phyloP scores from a whole-genome alignment of 2,888 invertebrate species.

The Periphyllus acericola region DNA sequence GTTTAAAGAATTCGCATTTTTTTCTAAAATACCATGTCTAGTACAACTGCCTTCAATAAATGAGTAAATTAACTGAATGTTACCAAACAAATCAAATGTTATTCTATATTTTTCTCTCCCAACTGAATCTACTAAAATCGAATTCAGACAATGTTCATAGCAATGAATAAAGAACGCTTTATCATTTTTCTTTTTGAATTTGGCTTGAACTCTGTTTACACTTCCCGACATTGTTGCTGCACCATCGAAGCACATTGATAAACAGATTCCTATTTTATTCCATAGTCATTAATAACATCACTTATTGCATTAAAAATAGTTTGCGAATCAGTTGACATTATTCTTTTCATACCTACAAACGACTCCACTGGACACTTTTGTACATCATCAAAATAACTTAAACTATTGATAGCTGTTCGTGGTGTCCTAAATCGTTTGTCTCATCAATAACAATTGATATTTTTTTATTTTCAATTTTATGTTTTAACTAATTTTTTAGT shows the following conservation, averaged over 20 bases:
- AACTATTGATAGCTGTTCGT: background rate
- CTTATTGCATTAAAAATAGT: conserved; percentile 10
- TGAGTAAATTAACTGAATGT: conserved; percentile 54
- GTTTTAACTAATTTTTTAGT: background rate
- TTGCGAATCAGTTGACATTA: conserved; percentile 20
- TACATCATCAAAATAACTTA: background rate
- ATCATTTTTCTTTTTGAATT: conserved; percentile 43
- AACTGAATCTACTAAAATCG: conserved; percentile 49
- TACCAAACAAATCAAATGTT: conserved; percentile 49
- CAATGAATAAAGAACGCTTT: conserved; percentile 47
- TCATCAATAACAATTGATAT: conserved; percentile 7
- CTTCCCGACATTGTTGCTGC: conserved; percentile 54
- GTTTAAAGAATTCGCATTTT: conserved; percentile 72
- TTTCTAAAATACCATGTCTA: conserved; percentile 69
- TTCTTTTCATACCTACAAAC: conserved; percentile 14
- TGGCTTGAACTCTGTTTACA: conserved; percentile 21
- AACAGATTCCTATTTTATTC: conserved; percentile 35
- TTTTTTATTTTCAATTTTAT: background rate
- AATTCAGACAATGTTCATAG: conserved; percentile 57
- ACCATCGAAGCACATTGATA: conserved; percentile 56
- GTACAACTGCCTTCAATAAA: conserved; percentile 60
- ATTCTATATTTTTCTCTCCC: conserved; percentile 4
- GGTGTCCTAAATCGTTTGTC: conserved; percentile 1
- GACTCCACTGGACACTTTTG: background rate
- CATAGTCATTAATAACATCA: conserved; percentile 18